Evolutionary conservation across 2,888 invertebrate genomes (phyloP).

Genomic region (Argyresthia goedartella): DNA sequence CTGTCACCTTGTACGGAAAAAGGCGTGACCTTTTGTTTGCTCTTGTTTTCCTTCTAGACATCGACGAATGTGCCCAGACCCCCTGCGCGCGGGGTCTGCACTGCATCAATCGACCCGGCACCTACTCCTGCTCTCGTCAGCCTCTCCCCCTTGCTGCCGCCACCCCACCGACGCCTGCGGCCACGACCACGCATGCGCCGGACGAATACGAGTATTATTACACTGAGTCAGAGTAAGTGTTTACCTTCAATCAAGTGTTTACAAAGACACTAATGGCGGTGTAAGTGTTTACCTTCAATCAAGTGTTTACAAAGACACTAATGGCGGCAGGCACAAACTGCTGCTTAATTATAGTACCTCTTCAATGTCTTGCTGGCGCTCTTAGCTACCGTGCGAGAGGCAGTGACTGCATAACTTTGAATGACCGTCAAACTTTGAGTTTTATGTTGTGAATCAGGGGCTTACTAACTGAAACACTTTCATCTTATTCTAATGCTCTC

Average conservation of each 20-base stretch:
- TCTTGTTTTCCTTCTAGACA: conserved; percentile 65
- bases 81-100: conserved; percentile 78
- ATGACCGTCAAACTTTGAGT: too few relatives aligned
- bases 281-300: conserved; percentile 12
- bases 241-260: not conserved
- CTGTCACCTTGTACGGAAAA: too few relatives aligned
- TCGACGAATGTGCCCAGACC: conserved; percentile 44
- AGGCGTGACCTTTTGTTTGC: too few relatives aligned
- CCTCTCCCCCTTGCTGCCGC: not conserved
- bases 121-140: conserved; percentile 74
- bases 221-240: conserved; percentile 31
- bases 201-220: conserved; percentile 43
- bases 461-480: too few relatives aligned
- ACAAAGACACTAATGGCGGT: conserved; percentile 8
- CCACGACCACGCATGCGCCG: conserved; percentile 8
- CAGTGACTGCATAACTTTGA: too few relatives aligned
- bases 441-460: too few relatives aligned
- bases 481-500: too few relatives aligned
- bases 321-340: not conserved
- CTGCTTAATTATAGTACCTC: too few relatives aligned
- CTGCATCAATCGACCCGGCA: conserved; percentile 85
- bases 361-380: too few relatives aligned
- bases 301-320: not conserved
- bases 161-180: not conserved
- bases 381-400: too few relatives aligned